phyloP scores from a whole-genome alignment of 1,140 invertebrate species.

The Holcopasites calliopsidis region DNA sequence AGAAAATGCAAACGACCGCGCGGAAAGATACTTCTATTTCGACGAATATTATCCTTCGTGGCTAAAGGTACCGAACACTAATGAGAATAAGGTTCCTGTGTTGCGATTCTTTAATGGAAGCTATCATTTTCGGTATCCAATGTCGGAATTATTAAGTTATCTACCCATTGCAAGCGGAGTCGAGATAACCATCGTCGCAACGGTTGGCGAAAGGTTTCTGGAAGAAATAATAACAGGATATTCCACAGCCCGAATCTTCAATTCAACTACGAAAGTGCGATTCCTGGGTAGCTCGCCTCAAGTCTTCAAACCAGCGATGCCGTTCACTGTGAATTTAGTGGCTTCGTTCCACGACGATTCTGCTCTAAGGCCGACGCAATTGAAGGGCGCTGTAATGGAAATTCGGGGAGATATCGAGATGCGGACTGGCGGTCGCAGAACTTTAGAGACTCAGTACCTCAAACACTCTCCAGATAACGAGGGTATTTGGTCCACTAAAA shows the following conservation, averaged over 20 bases:
- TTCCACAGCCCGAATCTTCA: slow-evolving; percentile 92
- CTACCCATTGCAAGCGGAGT: slow-evolving; percentile 86
- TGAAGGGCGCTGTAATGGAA: slow-evolving; percentile 82
- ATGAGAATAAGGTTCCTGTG: slow-evolving; percentile 82
- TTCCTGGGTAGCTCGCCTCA: slow-evolving; percentile 95
- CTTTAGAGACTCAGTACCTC: slow-evolving; percentile 80
- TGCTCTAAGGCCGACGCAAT: slow-evolving; percentile 81
- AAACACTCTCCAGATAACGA: slow-evolving; percentile 81
- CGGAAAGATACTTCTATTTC: slow-evolving; percentile 88
- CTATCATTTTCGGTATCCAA: slow-evolving; percentile 86
- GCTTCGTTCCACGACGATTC: slow-evolving; percentile 91
- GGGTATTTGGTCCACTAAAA: slow-evolving; percentile 87
- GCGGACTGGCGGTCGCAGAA: slow-evolving; percentile 80
- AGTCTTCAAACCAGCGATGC: slow-evolving; percentile 96
- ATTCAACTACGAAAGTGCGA: slow-evolving; percentile 88
- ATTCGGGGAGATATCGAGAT: slow-evolving; percentile 81
- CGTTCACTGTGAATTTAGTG: slow-evolving; percentile 85
- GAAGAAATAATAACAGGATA: slow-evolving; percentile 93
- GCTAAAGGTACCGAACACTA: slow-evolving; percentile 82
- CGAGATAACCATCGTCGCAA: slow-evolving; percentile 92
- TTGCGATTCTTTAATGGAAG: slow-evolving; percentile 91
- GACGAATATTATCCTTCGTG: slow-evolving; percentile 89
- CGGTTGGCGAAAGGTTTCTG: slow-evolving; percentile 93
- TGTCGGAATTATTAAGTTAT: slow-evolving; percentile 87
- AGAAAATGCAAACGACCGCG: slow-evolving; percentile 67